A percentile compares a stretch with the other conserved stretches of the same genome.
phyloP scores from a whole-genome alignment of 2,888 invertebrate genomes.

The Leptarthrus brevirostris region DNA sequence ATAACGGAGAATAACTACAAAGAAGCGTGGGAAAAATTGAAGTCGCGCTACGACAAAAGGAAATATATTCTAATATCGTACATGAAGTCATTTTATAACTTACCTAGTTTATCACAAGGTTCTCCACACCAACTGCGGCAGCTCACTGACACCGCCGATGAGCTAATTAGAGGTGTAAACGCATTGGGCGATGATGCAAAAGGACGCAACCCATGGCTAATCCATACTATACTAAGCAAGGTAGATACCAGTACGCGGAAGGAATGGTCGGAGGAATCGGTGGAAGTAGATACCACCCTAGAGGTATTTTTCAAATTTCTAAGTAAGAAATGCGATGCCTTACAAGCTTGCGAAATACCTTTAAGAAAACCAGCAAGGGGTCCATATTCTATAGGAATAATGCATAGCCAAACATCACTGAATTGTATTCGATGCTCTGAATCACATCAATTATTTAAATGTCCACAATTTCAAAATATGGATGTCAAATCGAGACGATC shows the following conservation, averaged over 20 bases:
- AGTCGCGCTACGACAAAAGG: neutral
- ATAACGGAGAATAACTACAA: neutral
- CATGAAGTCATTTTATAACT: neutral
- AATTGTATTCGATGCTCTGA: no score
- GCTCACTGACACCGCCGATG: neutral
- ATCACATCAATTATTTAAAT: no score
- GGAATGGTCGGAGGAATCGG: neutral
- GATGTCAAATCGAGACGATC: neutral
- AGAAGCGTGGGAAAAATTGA: neutral
- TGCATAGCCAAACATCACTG: neutral
- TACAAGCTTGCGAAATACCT: no score
- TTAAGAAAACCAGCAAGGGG: no score
- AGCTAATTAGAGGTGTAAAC: conserved; percentile 2
- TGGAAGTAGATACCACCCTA: neutral
- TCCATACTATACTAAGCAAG: neutral
- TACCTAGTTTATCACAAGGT: neutral
- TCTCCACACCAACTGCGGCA: neutral
- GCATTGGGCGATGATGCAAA: conserved; percentile 8
- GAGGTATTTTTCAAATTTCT: neutral
- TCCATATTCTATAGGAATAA: no score
- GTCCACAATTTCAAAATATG: no score
- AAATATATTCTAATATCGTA: neutral
- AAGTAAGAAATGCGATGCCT: neutral
- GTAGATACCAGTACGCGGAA: neutral
- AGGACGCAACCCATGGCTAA: conserved; percentile 4